A percentile compares a stretch with the other conserved stretches of the same genome.
Conservation (phyloP, 2,888 invertebrate species). For the Oligia latruncula region DNA sequence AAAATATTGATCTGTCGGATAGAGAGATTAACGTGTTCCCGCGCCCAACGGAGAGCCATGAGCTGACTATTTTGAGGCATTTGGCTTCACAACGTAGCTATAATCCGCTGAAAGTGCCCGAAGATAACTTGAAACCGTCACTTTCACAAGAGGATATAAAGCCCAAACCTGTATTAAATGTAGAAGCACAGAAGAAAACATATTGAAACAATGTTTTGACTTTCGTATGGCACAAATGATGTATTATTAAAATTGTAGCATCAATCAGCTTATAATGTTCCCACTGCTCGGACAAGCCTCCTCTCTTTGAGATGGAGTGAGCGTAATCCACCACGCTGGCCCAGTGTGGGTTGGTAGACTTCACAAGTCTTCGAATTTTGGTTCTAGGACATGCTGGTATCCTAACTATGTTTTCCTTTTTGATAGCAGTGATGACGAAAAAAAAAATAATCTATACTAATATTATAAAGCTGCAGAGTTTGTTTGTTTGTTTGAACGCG, state of each 20-base stretch:
- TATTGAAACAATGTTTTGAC: not conserved
- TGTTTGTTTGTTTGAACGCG: no score
- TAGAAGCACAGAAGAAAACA: not conserved
- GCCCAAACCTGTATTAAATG: fast-evolving
- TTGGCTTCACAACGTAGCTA: conserved; percentile 75
- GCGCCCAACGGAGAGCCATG: conserved; percentile 71
- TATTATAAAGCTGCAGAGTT: no score
- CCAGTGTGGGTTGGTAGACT: no score
- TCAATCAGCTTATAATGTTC: not conserved
- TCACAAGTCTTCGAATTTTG: no score
- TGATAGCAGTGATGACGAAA: no score
- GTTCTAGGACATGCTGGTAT: no score
- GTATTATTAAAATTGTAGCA: not conserved
- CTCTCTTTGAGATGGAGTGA: no score
- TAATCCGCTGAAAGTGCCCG: conserved; percentile 80
- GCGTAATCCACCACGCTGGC: no score
- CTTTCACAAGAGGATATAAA: not conserved
- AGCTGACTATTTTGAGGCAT: conserved; percentile 72
- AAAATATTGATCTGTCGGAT: conserved; percentile 71
- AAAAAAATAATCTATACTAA: no score
- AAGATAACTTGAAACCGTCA: conserved; percentile 58
- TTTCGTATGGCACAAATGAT: not conserved
- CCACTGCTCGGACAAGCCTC: no score
- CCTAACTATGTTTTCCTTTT: no score
- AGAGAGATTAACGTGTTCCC: conserved; percentile 69